Percentiles rank a stretch among this genome's conserved stretches.
phyloP scores from a whole-genome alignment of 2,113 vertebrate genomes.

The Anguilla rostrata region DNA sequence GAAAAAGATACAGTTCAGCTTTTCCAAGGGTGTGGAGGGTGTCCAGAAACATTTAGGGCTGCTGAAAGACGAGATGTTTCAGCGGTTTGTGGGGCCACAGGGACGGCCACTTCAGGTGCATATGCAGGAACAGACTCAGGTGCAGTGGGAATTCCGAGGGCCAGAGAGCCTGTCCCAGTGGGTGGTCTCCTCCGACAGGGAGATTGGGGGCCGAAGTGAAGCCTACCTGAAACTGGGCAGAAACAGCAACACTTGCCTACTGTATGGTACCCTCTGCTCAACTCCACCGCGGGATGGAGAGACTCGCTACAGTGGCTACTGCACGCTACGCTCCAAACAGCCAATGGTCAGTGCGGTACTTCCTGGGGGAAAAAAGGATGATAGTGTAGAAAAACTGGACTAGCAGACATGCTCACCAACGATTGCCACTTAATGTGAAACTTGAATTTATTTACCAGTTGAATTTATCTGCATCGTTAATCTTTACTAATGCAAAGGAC shows the following conservation, averaged over 20 bases:
- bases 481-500: neutral
- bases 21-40: constrained; percentile 75
- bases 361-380: neutral
- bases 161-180: constrained; percentile 82
- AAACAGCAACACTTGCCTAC: constrained; percentile 77
- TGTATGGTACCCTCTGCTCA: constrained; percentile 81
- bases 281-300: constrained; percentile 82
- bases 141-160: constrained; percentile 87
- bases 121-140: constrained; percentile 79
- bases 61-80: constrained; percentile 72
- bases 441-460: too few species aligned
- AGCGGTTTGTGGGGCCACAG: constrained; percentile 66
- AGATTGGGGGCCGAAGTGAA: constrained; percentile 88
- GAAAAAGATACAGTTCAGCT: constrained; percentile 66
- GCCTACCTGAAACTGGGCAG: constrained; percentile 75
- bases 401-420: neutral
- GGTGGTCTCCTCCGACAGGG: constrained; percentile 81
- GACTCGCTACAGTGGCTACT: constrained; percentile 88
- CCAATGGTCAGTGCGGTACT: constrained; percentile 70
- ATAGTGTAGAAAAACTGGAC: neutral
- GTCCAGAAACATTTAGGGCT: constrained; percentile 73
- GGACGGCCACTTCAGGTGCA: constrained; percentile 65
- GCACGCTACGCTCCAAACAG: constrained; percentile 75
- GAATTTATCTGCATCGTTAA: neutral
- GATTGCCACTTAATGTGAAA: neutral